A percentile compares a stretch with the other conserved stretches of the same genome.
Evolutionary conservation across 2,113 vertebrate species (phyloP).

Genomic region (Petroica traversi): DNA sequence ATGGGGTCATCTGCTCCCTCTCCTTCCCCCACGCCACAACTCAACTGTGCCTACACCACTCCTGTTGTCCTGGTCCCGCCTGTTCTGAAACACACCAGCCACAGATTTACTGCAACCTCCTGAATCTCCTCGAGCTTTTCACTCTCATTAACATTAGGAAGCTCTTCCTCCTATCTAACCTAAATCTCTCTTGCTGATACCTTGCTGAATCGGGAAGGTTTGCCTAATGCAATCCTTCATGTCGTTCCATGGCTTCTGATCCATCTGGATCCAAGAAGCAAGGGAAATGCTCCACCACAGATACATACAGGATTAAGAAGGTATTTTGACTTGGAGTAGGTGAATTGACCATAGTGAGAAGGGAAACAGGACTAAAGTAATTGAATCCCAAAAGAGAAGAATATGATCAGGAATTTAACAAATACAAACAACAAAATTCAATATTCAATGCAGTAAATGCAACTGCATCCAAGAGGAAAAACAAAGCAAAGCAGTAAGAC

Average conservation of each 20-base stretch:
- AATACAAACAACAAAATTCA: not conserved
- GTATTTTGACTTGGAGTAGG: not conserved
- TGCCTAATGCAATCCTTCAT: not conserved
- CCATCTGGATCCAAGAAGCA: not conserved
- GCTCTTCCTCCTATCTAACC: not conserved
- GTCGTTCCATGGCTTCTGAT: not conserved
- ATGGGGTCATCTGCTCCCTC: not conserved
- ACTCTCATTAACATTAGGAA: not conserved
- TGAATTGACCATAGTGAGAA: not conserved
- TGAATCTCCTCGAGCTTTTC: not conserved
- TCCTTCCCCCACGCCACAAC: accelerated
- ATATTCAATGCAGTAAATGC: not conserved
- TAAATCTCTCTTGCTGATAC: not conserved
- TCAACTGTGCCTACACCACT: not conserved
- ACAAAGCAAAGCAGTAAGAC: not conserved
- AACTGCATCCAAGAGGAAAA: not conserved
- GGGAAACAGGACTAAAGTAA: not conserved
- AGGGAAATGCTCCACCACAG: not conserved
- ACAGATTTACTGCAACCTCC: not conserved
- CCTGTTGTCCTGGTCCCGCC: not conserved
- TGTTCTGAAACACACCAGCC: not conserved
- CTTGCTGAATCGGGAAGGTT: not conserved
- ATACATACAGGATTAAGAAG: not conserved
- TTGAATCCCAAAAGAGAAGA: not conserved
- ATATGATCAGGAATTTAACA: not conserved